A percentile compares a stretch with the other conserved stretches of the same genome.
Evolutionary conservation across 35 echinoderm and acorn worm species (phyloP).

Genomic region (Nesometra sesokonis): DNA sequence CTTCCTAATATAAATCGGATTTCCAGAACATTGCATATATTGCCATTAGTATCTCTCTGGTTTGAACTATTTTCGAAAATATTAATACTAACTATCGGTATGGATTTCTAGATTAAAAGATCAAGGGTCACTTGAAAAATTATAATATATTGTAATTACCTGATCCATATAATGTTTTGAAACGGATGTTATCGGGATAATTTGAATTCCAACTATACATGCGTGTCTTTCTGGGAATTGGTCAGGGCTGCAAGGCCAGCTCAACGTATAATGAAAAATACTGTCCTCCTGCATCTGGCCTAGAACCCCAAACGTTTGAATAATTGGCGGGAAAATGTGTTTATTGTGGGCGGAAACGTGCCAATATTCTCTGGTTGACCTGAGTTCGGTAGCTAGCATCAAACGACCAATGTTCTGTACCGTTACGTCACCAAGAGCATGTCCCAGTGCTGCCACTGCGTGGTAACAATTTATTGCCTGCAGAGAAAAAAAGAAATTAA

Average conservation of each 20-base stretch:
- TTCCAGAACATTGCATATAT: no score
- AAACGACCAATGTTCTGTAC: slow-evolving; percentile 45
- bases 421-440: slow-evolving; percentile 35
- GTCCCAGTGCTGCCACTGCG: slow-evolving; percentile 58
- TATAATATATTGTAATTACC: background rate
- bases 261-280: slow-evolving; percentile 80
- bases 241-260: slow-evolving; percentile 63
- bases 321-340: slow-evolving; percentile 55
- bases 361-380: slow-evolving; percentile 46
- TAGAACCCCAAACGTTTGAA: slow-evolving; percentile 47
- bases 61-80: no score
- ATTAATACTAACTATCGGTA: no score
- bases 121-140: no score
- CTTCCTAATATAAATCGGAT: no score
- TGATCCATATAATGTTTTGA: slow-evolving; percentile 68
- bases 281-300: slow-evolving; percentile 78
- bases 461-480: slow-evolving; percentile 80
- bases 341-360: slow-evolving; percentile 53
- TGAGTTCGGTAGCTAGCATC: slow-evolving; percentile 57
- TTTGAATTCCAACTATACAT: slow-evolving; percentile 72
- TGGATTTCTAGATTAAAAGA: no score
- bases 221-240: slow-evolving; percentile 80
- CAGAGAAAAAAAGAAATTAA: background rate
- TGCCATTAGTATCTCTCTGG: no score
- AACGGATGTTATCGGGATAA: slow-evolving; percentile 73